Evolutionary conservation across 2,888 invertebrate species (phyloP).

Genomic region (Sinelater perroti): DNA sequence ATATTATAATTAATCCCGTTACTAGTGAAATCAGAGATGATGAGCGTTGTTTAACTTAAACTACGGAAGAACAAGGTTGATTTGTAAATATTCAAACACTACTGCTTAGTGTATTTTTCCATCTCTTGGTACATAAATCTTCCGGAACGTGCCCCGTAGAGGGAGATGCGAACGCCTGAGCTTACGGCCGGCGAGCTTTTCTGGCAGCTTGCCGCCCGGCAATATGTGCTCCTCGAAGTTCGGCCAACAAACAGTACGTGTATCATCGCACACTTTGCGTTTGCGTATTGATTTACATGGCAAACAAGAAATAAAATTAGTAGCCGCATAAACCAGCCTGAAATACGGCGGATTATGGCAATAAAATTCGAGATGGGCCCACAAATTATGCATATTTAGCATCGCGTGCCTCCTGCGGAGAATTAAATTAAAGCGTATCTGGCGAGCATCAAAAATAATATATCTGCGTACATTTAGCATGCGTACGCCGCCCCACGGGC

Average conservation of each 20-base stretch:
- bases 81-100: no score
- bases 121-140: no score
- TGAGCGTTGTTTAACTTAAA: no score
- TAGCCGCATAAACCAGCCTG: slow-evolving; percentile 44
- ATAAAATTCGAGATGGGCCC: slow-evolving; percentile 55
- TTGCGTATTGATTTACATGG: slow-evolving; percentile 33
- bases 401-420: slow-evolving; percentile 57
- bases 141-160: no score
- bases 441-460: slow-evolving; percentile 60
- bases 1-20: no score
- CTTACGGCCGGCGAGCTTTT: no score
- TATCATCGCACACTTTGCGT: slow-evolving; percentile 7
- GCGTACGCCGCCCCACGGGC: slow-evolving; percentile 53
- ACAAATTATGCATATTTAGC: slow-evolving; percentile 58
- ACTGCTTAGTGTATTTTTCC: no score
- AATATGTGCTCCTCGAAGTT: no score
- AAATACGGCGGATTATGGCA: slow-evolving; percentile 52
- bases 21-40: no score
- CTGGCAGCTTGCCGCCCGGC: no score
- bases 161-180: no score
- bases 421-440: slow-evolving; percentile 61
- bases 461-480: slow-evolving; percentile 55
- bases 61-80: no score
- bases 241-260: not conserved
- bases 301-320: slow-evolving; percentile 42